Conservation (phyloP, 2,113 vertebrate species). For the Rhegmatorhina hoffmannsi region DNA sequence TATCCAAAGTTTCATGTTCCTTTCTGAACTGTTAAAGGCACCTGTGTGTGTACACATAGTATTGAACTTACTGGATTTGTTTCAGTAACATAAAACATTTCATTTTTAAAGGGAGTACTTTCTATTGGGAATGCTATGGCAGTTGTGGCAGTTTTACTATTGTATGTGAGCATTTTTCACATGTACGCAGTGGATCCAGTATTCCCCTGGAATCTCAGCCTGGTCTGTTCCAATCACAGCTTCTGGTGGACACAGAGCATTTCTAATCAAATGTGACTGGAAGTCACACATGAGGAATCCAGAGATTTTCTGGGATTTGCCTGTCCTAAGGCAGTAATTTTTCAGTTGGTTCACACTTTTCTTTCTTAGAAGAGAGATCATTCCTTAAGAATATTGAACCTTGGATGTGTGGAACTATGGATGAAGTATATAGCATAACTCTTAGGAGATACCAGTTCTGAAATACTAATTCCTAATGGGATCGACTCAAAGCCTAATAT, state of each 20-base stretch:
- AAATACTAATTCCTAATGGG: neutral
- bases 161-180: neutral
- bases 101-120: neutral
- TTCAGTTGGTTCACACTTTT: neutral
- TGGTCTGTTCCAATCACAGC: neutral
- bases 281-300: neutral
- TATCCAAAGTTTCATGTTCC: neutral
- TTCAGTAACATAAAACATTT: neutral
- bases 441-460: neutral
- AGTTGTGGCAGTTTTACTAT: neutral
- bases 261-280: neutral
- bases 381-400: neutral
- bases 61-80: neutral
- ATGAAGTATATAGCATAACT: neutral
- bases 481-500: accelerated
- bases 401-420: neutral
- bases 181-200: neutral
- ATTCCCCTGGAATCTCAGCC: neutral
- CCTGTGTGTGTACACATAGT: neutral
- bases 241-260: neutral
- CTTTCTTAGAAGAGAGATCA: neutral
- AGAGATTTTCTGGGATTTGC: neutral
- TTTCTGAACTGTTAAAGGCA: neutral
- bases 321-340: neutral
- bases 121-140: neutral